Conservation (phyloP, 1,140 invertebrate species). For the Drosophila truncata region DNA sequence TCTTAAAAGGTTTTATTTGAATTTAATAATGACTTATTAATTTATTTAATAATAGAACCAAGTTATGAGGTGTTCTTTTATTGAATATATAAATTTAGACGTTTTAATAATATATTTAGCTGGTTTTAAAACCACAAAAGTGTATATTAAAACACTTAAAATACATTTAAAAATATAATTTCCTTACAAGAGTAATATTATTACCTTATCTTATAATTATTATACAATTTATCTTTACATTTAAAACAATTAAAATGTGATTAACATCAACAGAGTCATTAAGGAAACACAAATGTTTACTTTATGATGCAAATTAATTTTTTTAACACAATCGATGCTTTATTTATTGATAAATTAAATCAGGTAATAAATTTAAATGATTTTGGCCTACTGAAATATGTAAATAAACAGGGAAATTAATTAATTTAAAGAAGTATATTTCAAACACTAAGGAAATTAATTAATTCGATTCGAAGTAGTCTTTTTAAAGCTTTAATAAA, state of each 20-base stretch:
- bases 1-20: background rate
- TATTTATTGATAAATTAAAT: background rate
- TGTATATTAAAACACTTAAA: too few relatives aligned
- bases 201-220: background rate
- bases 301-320: background rate
- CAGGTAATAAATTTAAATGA: background rate
- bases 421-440: too few relatives aligned
- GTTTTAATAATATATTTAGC: too few relatives aligned
- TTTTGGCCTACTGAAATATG: background rate
- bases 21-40: background rate
- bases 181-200: background rate
- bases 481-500: background rate
- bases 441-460: too few relatives aligned
- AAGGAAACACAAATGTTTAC: background rate
- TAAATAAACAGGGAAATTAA: background rate
- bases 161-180: background rate
- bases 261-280: conserved; percentile 1
- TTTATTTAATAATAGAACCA: background rate
- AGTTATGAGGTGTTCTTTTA: too few relatives aligned
- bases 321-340: background rate
- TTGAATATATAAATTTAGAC: too few relatives aligned
- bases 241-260: conserved; percentile 2
- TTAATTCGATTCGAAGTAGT: background rate
- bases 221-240: background rate
- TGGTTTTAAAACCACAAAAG: too few relatives aligned